Percentiles rank a stretch among this genome's conserved stretches.
These are phyloP conservation scores for Cosmia pyralina DNA, from an alignment of 2,888 invertebrate genomes.

Conservation along the genomic window DNA sequence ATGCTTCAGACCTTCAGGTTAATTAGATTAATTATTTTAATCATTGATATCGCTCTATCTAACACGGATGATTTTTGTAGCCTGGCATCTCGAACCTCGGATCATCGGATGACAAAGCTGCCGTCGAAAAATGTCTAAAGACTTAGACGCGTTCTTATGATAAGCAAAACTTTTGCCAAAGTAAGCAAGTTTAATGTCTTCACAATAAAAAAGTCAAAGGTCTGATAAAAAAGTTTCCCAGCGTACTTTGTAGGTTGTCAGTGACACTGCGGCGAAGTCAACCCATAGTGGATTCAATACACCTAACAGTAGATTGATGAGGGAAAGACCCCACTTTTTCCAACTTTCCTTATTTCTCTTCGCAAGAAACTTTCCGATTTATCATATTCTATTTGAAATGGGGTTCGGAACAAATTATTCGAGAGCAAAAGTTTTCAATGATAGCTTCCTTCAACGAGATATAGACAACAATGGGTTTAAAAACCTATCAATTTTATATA, in stretches of 20 bases:
- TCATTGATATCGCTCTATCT: not conserved
- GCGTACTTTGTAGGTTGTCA: constrained; percentile 61
- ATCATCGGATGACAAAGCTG: not conserved
- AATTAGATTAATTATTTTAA: not conserved
- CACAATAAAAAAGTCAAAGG: constrained; percentile 55
- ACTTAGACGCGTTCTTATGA: constrained; percentile 4
- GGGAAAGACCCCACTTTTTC: constrained; percentile 73
- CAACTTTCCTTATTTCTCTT: constrained; percentile 74
- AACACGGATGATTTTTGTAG: not conserved
- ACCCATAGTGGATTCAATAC: constrained; percentile 69
- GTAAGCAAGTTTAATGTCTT: constrained; percentile 43
- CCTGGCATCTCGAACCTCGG: not conserved
- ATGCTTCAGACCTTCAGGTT: not conserved
- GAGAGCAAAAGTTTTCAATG: constrained; percentile 70
- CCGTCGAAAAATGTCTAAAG: constrained; percentile 2
- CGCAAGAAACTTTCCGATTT: constrained; percentile 77
- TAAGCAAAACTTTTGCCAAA: constrained; percentile 19
- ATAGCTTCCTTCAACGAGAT: constrained; percentile 34
- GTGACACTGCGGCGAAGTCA: constrained; percentile 50
- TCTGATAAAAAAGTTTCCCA: constrained; percentile 63
- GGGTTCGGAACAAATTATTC: constrained; percentile 70
- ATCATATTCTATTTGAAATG: constrained; percentile 78
- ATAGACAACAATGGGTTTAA: constrained; percentile 42
- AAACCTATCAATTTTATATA: constrained; percentile 31
- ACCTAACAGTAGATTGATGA: constrained; percentile 79